Evolutionary conservation across 2,888 invertebrate genomes (phyloP), one percentile per base, ranked within the genome.

Genomic region (Craniophora ligustri): DNA sequence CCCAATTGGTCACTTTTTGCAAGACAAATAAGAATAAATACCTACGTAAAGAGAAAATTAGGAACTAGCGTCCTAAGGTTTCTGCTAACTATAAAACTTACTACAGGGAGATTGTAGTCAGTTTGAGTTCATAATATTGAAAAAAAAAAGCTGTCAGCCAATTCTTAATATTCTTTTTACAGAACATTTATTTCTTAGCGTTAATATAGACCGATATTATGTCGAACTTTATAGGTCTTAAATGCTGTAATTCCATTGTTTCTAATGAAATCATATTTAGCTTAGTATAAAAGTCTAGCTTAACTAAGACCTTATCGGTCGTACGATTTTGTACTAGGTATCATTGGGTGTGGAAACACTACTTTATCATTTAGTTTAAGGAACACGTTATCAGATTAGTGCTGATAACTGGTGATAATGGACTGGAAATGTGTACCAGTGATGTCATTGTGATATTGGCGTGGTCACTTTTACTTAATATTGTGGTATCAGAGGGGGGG

Each of bases 371-470:
- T 28, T 40, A 34, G 50, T 69, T 26, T 51, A 53, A 69, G 51
- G 66, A 51, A 58, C 34, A 34, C 21, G 38, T 35, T 71, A 73
- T 67, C 75, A 71, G 67, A 66, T 73, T 62, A 71, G 16, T 47
- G 6, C 13, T 54, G 70, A 74, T 71, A 71, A 23, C 26, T 32
- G 15, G 13, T 44, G 72, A 73, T 71, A 71, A 51, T 51, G 40
- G 31, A 28, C 45, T 63, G 54, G 56, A 74, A 71, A 71, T 60
- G 50, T 64, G 47, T 36, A 30, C 32, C 2, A 32, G 34, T 74
- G 71, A 71, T 74, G 67, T 71, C 72, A 71, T 54, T 13, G 23
- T 41, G 31, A 16, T 40, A 42, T 34, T 45, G 19, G 30, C 5
- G 62, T 26, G 5, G 45, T 41, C 13, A 18, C 16, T 26, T 16